Conservation (phyloP, 2,888 invertebrate species). For the Muscina levida region DNA sequence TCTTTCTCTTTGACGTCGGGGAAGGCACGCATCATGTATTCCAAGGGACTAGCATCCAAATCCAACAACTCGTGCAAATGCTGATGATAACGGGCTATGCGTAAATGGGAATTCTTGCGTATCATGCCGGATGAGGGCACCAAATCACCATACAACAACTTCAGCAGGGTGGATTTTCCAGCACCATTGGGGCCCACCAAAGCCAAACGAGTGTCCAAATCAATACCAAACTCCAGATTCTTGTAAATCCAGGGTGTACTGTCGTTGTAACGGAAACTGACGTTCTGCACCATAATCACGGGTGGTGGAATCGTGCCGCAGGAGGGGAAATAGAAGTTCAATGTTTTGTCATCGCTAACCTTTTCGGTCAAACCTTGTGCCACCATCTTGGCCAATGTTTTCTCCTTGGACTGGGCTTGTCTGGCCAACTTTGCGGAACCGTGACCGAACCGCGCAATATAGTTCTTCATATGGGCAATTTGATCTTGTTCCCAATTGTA, state of each 20-base stretch:
- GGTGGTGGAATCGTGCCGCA: slow-evolving; percentile 99
- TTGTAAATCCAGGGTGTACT: slow-evolving; percentile 95
- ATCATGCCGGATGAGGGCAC: slow-evolving; percentile 98
- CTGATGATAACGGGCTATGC: slow-evolving; percentile 99
- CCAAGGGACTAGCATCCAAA: slow-evolving; percentile 95
- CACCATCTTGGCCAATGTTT: slow-evolving; percentile 99
- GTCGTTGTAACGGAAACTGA: slow-evolving; percentile 96
- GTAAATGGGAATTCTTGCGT: slow-evolving; percentile 97
- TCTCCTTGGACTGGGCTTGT: slow-evolving; percentile 99
- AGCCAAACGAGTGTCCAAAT: slow-evolving; percentile 96
- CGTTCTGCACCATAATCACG: slow-evolving; percentile 99
- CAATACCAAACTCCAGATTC: slow-evolving; percentile 98
- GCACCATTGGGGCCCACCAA: slow-evolving; percentile 97
- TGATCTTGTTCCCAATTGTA: slow-evolving; percentile 99
- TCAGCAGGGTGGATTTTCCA: slow-evolving; percentile 98
- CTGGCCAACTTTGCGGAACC: slow-evolving; percentile 98
- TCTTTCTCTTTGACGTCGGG: slow-evolving; percentile 98
- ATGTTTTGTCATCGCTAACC: slow-evolving; percentile 92
- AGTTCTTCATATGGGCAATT: slow-evolving; percentile 99
- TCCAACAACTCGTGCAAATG: slow-evolving; percentile 98
- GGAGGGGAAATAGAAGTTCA: slow-evolving; percentile 96
- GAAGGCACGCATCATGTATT: slow-evolving; percentile 98
- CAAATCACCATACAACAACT: slow-evolving; percentile 96
- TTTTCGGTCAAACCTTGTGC: slow-evolving; percentile 98
- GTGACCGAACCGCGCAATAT: slow-evolving; percentile 99